Percentiles rank a stretch among this genome's conserved stretches.
These are phyloP conservation scores for Lycaon pictus DNA, from an alignment of 2,113 vertebrate genomes.

Conservation along the genomic window DNA sequence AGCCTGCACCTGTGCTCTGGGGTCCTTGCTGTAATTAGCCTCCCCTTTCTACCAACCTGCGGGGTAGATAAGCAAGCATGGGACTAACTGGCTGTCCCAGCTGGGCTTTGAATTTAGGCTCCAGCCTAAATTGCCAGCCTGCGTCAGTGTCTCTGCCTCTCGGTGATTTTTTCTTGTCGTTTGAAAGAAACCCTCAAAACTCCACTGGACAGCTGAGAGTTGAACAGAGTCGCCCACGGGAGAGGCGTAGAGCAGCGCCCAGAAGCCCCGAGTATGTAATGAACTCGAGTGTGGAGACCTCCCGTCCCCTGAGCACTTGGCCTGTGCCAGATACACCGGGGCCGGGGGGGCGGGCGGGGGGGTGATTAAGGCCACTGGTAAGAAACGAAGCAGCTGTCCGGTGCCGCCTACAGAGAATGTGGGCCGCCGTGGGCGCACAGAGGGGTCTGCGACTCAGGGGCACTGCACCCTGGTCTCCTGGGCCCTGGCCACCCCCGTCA, in stretches of 20 bases:
- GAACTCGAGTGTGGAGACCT: background rate
- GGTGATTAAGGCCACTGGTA: background rate
- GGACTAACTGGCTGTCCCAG: background rate
- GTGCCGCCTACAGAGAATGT: background rate
- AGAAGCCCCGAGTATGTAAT: background rate
- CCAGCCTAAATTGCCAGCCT: background rate
- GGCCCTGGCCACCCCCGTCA: background rate
- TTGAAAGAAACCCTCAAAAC: background rate
- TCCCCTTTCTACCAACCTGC: background rate
- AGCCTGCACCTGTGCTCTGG: background rate
- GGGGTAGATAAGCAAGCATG: background rate
- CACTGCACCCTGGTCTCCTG: background rate
- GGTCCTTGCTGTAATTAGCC: background rate
- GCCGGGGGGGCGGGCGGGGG: no score
- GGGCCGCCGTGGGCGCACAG: accelerated
- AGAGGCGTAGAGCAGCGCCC: background rate
- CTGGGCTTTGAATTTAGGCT: background rate
- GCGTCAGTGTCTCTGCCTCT: background rate
- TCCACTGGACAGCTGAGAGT: background rate
- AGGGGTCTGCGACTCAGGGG: accelerated
- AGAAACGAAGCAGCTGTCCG: background rate
- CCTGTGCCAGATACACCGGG: background rate
- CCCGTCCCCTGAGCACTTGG: background rate
- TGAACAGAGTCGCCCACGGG: background rate
- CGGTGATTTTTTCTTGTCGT: background rate